Conservation (phyloP, 2,797 vertebrate genomes). For the Rhinichthys osculus region DNA sequence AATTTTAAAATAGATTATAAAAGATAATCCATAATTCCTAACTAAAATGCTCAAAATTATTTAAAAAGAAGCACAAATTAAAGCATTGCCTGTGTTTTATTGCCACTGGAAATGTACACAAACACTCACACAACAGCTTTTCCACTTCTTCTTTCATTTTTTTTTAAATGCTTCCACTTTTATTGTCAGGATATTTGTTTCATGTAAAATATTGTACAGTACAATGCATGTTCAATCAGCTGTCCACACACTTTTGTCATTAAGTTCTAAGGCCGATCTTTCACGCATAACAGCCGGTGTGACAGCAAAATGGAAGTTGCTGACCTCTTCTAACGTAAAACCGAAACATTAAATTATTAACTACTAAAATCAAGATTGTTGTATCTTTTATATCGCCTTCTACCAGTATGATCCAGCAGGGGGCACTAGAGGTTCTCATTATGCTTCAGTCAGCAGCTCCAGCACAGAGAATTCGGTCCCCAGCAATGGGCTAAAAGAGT, state of each 20-base stretch:
- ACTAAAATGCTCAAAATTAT: not conserved
- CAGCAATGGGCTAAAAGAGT: slow-evolving; percentile 66
- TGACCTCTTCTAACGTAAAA: slow-evolving; percentile 73
- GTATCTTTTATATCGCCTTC: slow-evolving; percentile 75
- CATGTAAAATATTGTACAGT: slow-evolving; percentile 99
- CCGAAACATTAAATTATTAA: slow-evolving; percentile 82
- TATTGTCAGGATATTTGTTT: slow-evolving; percentile 98
- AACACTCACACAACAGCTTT: not conserved
- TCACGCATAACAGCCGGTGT: slow-evolving; percentile 81
- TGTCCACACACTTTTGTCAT: slow-evolving; percentile 80
- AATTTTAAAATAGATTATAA: not conserved
- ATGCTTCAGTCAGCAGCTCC: slow-evolving; percentile 76
- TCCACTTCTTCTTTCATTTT: slow-evolving; percentile 43
- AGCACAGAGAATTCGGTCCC: slow-evolving; percentile 70
- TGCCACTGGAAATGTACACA: not conserved
- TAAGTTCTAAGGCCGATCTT: slow-evolving; percentile 91
- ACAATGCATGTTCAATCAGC: slow-evolving; percentile 94
- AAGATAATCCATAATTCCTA: not conserved
- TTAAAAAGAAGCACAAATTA: not conserved
- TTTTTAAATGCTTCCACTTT: slow-evolving; percentile 84
- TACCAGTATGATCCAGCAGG: slow-evolving; percentile 67
- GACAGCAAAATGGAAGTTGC: slow-evolving; percentile 81
- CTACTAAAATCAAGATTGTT: slow-evolving; percentile 79
- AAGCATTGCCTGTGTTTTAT: not conserved
- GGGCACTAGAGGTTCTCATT: slow-evolving; percentile 71